These are phyloP conservation scores for Sclerurus mexicanus DNA, from an alignment of 2,113 vertebrate genomes.

Conservation along the genomic window DNA sequence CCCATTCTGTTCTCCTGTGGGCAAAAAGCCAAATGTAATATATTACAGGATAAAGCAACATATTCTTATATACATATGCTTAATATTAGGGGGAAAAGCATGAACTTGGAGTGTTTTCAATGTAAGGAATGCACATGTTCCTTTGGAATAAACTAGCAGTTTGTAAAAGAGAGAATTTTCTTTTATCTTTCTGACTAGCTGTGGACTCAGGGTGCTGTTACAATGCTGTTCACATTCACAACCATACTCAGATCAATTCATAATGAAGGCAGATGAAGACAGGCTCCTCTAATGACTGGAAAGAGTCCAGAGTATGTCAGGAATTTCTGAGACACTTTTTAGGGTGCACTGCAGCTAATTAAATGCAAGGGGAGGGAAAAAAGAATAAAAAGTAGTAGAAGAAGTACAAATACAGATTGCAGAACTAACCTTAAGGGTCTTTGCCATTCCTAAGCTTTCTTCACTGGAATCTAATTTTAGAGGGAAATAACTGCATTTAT, in stretches of 20 bases:
- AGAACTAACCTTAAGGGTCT: constrained; percentile 20
- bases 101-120: background rate
- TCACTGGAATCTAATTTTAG: background rate
- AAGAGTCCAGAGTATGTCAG: constrained; percentile 12
- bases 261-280: constrained; percentile 25
- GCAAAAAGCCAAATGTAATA: constrained; percentile 59
- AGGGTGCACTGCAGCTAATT: constrained; percentile 43
- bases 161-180: constrained; percentile 13
- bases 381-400: background rate
- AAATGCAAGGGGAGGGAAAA: constrained; percentile 14
- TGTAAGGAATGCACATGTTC: background rate
- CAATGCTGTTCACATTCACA: constrained; percentile 46
- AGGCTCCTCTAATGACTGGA: constrained; percentile 33
- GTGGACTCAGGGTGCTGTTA: background rate
- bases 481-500: background rate
- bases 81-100: background rate
- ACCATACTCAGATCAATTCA: constrained; percentile 3
- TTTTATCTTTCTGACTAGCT: background rate
- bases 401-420: background rate
- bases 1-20: constrained; percentile 18
- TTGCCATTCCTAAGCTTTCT: constrained; percentile 15
- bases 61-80: background rate
- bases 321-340: constrained; percentile 32
- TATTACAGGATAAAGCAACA: background rate
- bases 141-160: constrained; percentile 1